phyloP scores from a whole-genome alignment of 2,888 invertebrate genomes.

The Alloscopus bannaensis region DNA sequence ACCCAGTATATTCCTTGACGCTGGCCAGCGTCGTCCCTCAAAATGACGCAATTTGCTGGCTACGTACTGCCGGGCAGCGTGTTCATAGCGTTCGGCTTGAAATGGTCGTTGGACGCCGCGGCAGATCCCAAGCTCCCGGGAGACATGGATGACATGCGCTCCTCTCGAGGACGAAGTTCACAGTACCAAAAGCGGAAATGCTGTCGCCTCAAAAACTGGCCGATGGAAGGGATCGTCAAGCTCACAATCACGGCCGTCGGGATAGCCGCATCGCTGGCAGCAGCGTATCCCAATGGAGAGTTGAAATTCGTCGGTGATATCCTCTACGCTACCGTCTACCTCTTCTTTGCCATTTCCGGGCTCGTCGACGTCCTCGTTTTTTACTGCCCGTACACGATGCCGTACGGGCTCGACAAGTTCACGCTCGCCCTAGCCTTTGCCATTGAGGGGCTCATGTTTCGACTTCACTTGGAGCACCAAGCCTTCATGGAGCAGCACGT shows the following conservation, averaged over 20 bases:
- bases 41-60: conserved; percentile 71
- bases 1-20: no score
- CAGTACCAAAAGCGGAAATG: conserved; percentile 48
- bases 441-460: conserved; percentile 75
- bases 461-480: conserved; percentile 68
- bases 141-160: conserved; percentile 39
- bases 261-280: conserved; percentile 63
- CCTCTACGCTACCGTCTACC: conserved; percentile 75
- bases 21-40: not conserved
- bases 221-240: conserved; percentile 72
- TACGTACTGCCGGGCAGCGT: conserved; percentile 73
- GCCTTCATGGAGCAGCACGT: conserved; percentile 71
- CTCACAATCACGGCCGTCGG: conserved; percentile 69
- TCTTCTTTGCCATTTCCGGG: conserved; percentile 76
- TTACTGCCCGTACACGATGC: conserved; percentile 75
- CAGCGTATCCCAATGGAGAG: conserved; percentile 68
- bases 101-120: conserved; percentile 72
- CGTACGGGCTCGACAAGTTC: conserved; percentile 75
- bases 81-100: conserved; percentile 72
- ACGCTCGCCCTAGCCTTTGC: conserved; percentile 75
- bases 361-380: conserved; percentile 76
- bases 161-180: conserved; percentile 46
- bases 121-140: conserved; percentile 59
- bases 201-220: conserved; percentile 64
- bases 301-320: conserved; percentile 71